These are phyloP conservation scores for Geodia barretti DNA, from an alignment of 37 sponge, comb jelly and placozoan genomes.

Conservation along the genomic window DNA sequence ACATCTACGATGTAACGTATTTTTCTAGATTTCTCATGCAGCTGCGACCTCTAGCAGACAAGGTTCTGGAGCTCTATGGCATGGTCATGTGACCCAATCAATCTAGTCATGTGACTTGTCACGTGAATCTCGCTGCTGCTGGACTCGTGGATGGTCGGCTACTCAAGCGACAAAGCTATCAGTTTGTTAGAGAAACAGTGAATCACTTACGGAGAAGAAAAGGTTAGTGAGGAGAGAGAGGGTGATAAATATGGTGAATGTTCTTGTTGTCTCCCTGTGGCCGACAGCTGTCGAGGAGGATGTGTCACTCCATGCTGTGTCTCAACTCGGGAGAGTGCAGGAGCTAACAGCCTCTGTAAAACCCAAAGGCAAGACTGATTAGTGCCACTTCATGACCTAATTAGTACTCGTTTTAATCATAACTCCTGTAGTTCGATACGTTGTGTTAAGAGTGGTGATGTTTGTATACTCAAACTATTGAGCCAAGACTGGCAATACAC, in stretches of 20 bases:
- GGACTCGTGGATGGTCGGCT: slow-evolving; percentile 16
- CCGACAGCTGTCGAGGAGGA: neutral
- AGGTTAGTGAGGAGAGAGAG: no score
- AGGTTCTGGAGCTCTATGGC: slow-evolving; percentile 36
- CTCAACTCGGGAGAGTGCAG: neutral
- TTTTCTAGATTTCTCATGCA: neutral
- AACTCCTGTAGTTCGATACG: no score
- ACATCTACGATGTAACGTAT: neutral
- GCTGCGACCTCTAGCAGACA: slow-evolving; percentile 23
- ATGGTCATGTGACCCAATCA: neutral
- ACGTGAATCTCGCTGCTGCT: slow-evolving; percentile 14
- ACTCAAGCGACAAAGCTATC: slow-evolving; percentile 5
- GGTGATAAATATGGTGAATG: no score
- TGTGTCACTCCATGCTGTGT: neutral
- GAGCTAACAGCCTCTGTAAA: neutral
- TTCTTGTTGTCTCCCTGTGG: no score
- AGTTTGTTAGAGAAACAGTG: neutral
- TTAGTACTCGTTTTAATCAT: no score
- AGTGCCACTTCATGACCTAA: no score
- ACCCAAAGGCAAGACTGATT: neutral
- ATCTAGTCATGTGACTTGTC: neutral
- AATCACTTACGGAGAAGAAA: neutral
- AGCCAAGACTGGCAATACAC: no score
- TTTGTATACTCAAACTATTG: no score
- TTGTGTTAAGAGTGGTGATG: no score